These are phyloP conservation scores for Bimastos eiseni DNA, from an alignment of 2,888 invertebrate genomes.

Conservation along the genomic window DNA sequence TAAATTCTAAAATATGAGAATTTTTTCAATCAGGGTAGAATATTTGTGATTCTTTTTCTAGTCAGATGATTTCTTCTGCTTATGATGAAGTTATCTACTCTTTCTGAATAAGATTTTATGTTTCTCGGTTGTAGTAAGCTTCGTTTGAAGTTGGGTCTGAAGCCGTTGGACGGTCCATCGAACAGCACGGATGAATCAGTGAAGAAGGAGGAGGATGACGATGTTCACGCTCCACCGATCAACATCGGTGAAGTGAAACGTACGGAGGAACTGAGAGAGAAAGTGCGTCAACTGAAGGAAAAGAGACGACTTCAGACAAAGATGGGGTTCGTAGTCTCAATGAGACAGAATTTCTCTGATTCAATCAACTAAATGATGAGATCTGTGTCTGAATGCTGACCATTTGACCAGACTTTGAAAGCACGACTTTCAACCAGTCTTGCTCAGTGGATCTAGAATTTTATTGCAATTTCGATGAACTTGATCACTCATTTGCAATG, in stretches of 20 bases:
- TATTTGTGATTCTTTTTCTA: background rate
- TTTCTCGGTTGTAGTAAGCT: conserved; percentile 71
- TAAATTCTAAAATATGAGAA: background rate
- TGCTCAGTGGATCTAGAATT: no score
- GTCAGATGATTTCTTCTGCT: background rate
- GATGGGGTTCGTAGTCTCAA: conserved; percentile 60
- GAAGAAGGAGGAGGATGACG: conserved; percentile 51
- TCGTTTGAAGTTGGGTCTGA: conserved; percentile 80
- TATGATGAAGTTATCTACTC: background rate
- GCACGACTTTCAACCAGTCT: no score
- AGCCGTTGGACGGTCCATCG: conserved; percentile 38
- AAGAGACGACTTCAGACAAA: conserved; percentile 77
- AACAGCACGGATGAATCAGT: background rate
- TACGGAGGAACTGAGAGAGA: conserved; percentile 80
- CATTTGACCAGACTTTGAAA: no score
- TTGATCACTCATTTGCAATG: no score
- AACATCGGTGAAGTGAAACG: conserved; percentile 70
- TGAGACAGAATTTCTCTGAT: no score
- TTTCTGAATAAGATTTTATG: no score
- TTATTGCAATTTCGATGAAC: no score
- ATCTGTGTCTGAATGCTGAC: no score
- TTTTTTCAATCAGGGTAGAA: background rate
- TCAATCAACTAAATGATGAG: no score
- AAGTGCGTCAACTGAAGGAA: conserved; percentile 76
- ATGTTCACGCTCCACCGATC: conserved; percentile 65